Conservation (phyloP, 2,113 vertebrate genomes). For the Zosterops lateralis region DNA sequence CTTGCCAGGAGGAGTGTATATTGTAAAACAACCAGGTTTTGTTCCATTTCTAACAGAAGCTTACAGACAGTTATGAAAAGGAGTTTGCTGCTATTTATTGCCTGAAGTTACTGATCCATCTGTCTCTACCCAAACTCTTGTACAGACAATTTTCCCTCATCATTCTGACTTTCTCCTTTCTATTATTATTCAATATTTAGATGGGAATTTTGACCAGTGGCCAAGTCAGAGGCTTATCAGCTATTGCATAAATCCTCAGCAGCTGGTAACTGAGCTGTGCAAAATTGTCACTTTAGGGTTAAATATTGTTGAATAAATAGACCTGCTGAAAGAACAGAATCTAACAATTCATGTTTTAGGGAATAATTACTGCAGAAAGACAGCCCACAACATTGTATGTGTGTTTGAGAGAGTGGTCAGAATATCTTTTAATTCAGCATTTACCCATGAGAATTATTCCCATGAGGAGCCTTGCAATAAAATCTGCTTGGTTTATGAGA, state of each 20-base stretch:
- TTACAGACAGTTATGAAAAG: not conserved
- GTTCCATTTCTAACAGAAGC: not conserved
- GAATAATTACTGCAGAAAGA: conserved; percentile 52
- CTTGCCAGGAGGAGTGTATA: not conserved
- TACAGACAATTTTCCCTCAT: not conserved
- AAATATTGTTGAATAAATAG: conserved; percentile 57
- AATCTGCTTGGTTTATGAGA: conserved; percentile 80
- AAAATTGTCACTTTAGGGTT: conserved; percentile 52
- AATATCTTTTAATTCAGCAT: conserved; percentile 77
- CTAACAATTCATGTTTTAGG: conserved; percentile 41
- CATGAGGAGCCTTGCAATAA: conserved; percentile 77
- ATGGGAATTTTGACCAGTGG: not conserved
- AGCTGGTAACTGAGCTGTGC: not conserved
- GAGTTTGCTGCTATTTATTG: conserved; percentile 40
- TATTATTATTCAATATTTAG: not conserved
- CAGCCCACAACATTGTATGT: conserved; percentile 59
- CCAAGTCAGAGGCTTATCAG: conserved; percentile 5
- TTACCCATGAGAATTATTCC: conserved; percentile 79
- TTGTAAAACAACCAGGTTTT: conserved; percentile 2
- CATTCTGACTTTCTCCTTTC: not conserved
- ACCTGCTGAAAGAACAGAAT: conserved; percentile 40
- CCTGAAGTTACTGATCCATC: conserved; percentile 39
- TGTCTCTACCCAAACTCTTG: not conserved
- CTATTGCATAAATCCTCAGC: not conserved
- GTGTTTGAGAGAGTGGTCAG: conserved; percentile 65